Evolutionary conservation across 2,113 vertebrate genomes (phyloP), one percentile per base, ranked within the genome.

Genomic region (Daboia siamensis): DNA sequence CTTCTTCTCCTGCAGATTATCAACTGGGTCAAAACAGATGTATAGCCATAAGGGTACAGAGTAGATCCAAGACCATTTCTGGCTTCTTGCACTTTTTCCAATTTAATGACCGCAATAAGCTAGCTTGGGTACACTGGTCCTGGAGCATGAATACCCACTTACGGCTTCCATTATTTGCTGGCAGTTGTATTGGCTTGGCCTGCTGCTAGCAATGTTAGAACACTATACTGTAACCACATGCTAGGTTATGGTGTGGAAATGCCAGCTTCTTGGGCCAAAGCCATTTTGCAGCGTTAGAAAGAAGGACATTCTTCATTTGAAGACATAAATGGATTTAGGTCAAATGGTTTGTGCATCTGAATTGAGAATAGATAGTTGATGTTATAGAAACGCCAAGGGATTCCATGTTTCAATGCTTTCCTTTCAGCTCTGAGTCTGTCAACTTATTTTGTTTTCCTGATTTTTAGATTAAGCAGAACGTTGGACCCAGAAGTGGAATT

Each of bases 11-110:
- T 26, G 13, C 44, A 51, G 44, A 59, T 93, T 91, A 87, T 61
- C 87, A 91, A 5, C 48, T 74, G 48, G 48, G 74, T 61, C 87
- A 17, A 91, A 93, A 54, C 87, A 89, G 87, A 55, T 89, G 90
- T 52, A 44, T 44, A 23, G 23, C 64, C 2, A 29, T 23, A 4
- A 59, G 84, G 55, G 26, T 91, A 57, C 55, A 85, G 85, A 44
- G 56, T 39, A 48, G 10, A 86, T 23, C 48, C 33, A 93, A 86
- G 56, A 51, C 20, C 88, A 33, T 51, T 39, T 12, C 1, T 52
- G 13, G 3, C 23, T 64, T 69, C 26, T 12, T 13, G 29, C 8
- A 86, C 48, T 61, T 56, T 57, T 55, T 29, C 89, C 12, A n/a
- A 4, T 21, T 64, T n/a, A 87, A n/a, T 91, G 56, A 48, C n/a